Evolutionary conservation across 30 jellyfish, hydroid and myxozoan species (phyloP).

Genomic region (Morbakka virulenta): DNA sequence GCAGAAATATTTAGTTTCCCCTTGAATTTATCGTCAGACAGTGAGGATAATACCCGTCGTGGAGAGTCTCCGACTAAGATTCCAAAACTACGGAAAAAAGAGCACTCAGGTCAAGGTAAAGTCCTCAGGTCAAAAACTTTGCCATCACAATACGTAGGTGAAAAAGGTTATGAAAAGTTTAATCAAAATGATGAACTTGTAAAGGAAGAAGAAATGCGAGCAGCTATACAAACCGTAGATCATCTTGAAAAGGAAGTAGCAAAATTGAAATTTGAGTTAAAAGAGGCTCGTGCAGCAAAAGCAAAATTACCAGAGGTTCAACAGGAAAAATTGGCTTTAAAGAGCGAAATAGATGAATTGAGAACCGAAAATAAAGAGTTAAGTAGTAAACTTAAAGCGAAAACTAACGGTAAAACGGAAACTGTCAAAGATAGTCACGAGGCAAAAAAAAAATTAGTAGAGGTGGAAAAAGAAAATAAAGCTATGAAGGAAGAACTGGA

Average conservation of each 20-base stretch:
- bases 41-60: not conserved
- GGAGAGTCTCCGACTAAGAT: not conserved
- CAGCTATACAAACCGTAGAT: slow-evolving; percentile 45
- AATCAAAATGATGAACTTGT: not conserved
- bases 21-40: not conserved
- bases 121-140: not conserved
- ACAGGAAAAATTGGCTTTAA: not conserved
- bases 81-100: not conserved
- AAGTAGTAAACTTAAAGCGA: slow-evolving; percentile 33
- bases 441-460: not conserved
- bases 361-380: slow-evolving; percentile 34
- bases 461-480: slow-evolving; percentile 28
- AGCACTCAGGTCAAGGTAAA: not conserved
- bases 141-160: not conserved
- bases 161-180: not conserved
- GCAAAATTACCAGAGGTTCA: not conserved
- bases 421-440: slow-evolving; percentile 3
- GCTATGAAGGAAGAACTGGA: slow-evolving; percentile 25
- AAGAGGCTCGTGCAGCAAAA: slow-evolving; percentile 27
- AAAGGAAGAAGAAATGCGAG: slow-evolving; percentile 49
- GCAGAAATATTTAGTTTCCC: not conserved
- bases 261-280: slow-evolving; percentile 40
- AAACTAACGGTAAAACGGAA: slow-evolving; percentile 16
- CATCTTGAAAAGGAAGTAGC: slow-evolving; percentile 72
- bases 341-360: slow-evolving; percentile 11